Evolutionary conservation across 2,888 invertebrate genomes (phyloP), one percentile per base, ranked within the genome.

Genomic region (Deilephila porcellus): DNA sequence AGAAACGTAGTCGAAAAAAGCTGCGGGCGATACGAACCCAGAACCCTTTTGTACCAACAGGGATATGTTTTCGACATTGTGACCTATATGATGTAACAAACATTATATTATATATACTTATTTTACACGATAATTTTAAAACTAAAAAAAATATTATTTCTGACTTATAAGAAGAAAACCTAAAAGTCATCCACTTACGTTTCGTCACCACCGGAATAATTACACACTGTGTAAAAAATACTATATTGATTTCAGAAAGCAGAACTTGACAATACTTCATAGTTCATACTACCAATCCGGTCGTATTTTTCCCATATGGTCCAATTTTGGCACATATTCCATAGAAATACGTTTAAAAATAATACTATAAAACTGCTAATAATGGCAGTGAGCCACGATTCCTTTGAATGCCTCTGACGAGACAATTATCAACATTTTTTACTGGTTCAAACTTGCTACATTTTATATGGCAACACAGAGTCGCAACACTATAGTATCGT

Each of bases 241-340:
- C 75, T 80, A 81, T 80, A 82, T 76, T 85, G 82, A 84, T 71
- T 73, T 70, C 14, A 64, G 60, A 78, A 77, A 77, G 75, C 71
- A 74, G 79, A 84, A 83, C 77, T 77, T 80, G 80, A 81, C 76
- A 76, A 80, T 76, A 79, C 80, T 79, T 82, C 84, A 80, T 76
- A 79, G 80, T 79, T 82, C 84, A 82, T 82, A 83, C 83, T 85
- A 83, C 81, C 84, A 83, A 83, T 86, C 80, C 83, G 86, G 88
- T 87, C 85, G 83, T 84, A 77, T 80, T 77, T 84, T 81, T 82
- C 85, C 56, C 81, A 81, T 84, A 90, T 92, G 92, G 92, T 93
- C 91, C 92, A 82, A 87, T 89, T 94, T 94, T 94, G 93, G 93
- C 93, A 93, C 94, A 90, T 88, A 80, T 85, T 78, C 85, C 84